Evolutionary conservation across 2,888 invertebrate species (phyloP), one percentile per base, ranked within the genome.

Genomic region (Spilarctia lutea): DNA sequence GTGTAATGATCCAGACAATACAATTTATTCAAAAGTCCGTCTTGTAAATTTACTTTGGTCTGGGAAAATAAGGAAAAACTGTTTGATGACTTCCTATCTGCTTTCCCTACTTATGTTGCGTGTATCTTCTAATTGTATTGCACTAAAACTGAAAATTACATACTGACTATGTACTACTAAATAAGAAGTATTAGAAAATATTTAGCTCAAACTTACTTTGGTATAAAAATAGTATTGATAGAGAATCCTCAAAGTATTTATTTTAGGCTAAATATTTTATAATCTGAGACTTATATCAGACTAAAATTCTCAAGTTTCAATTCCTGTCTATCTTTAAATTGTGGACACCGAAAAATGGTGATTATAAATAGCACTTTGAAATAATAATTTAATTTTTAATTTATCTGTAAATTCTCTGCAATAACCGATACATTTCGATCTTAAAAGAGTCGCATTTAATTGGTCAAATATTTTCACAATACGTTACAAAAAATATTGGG

Each of bases 1-100:
- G 82, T 85, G 74, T 79, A 81, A 83, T 72, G 71, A 77, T 66
- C 45, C 45, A 33, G 16, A 71, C 45, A 69, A 70, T 42, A 63
- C n/a, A 65, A 0, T 72, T 60, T 66, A 63, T n/a, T 66, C 69
- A 70, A 68, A 72, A 72, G 73, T 71, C 70, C 75, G 45, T 65
- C 65, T 65, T 60, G 52, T 48, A 52, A 42, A 52, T 60, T 30
- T 71, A 72, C 52, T 65, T 70, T 33, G 8, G 13, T 35, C 30
- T 67, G 30, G 24, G 66, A 78, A 72, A 71, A 7, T 24, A 70
- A 66, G 35, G 27, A 66, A 77, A 67, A 30, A 33, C 52, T 74
- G 18, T n/a, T 71, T n/a, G 3, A 18, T 72, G 30, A 33, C 35
- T 65, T 72, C 68, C 60, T 68, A 24, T 24, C 11, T 20, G 20